Evolutionary conservation across 1,140 invertebrate genomes (phyloP).

Genomic region (Pogonomyrmex barbatus): DNA sequence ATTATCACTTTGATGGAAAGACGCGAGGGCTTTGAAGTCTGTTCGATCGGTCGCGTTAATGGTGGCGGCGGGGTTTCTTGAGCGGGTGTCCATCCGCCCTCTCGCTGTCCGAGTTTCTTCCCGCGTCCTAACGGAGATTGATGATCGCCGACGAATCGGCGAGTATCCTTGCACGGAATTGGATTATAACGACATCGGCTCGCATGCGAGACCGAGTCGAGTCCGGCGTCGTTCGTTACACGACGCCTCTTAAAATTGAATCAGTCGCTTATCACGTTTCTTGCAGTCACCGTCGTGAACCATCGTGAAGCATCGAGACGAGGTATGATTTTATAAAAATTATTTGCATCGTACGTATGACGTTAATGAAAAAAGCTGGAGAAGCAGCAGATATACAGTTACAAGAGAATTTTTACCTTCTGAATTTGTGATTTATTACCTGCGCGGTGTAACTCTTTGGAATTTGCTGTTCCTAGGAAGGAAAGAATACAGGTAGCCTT

Average conservation of each 20-base stretch:
- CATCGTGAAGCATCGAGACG: neutral
- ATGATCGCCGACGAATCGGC: conserved; percentile 71
- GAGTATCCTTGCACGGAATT: conserved; percentile 63
- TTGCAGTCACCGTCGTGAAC: neutral
- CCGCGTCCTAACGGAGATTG: conserved; percentile 67
- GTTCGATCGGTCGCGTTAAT: conserved; percentile 17
- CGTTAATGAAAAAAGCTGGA: neutral
- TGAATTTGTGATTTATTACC: neutral
- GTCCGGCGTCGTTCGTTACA: conserved; percentile 52
- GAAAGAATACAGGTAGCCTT: neutral
- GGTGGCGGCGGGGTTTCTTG: neutral
- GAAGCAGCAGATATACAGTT: conserved; percentile 10
- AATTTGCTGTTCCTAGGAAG: neutral
- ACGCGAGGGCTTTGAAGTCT: conserved; percentile 16
- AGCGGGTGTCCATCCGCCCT: conserved; percentile 8
- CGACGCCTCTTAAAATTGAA: conserved; percentile 66
- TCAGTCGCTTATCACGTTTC: conserved; percentile 51
- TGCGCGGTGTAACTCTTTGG: neutral
- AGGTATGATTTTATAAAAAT: conserved; percentile 23
- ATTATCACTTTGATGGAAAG: conserved; percentile 37
- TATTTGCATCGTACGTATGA: neutral
- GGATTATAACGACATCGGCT: conserved; percentile 70
- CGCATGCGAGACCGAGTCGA: conserved; percentile 46
- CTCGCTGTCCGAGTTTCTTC: conserved; percentile 45
- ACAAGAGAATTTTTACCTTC: neutral